Evolutionary conservation across 2,797 vertebrate species (phyloP), one percentile per base, ranked within the genome.

Genomic region (Enteromius fasciolatus): DNA sequence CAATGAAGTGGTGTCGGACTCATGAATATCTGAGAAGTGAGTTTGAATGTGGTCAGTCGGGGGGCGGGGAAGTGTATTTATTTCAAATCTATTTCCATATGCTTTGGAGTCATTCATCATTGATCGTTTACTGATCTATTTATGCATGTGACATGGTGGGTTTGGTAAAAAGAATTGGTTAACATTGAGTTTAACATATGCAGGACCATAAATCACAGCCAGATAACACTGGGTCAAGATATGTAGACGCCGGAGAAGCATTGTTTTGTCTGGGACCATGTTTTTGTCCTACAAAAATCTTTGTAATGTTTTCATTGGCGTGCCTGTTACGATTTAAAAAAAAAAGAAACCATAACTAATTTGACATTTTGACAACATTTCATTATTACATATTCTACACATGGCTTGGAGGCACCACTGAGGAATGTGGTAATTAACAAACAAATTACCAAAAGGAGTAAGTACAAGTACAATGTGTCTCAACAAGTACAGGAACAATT

Each of bases 21-120:
- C 82, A 86, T 87, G 82, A 84, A 87, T 87, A 84, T 82, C 36
- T 67, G 17, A 85, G 23, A 81, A 86, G 52, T 64, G 64, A 77
- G 59, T 61, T 50, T 86, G 72, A 83, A 77, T 78, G 67, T 80
- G 64, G 48, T 5, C 54, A 31, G 11, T 44, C 18, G 23, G 20
- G 57, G 76, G 63, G 61, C 28, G 39, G 52, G 39, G 31, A 63
- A 68, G 69, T 61, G 64, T 31, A n/a, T 84, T 78, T 76, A 46
- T 78, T 66, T 72, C 64, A 75, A 28, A 41, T 70, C 68, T 41
- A 50, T 83, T 85, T 78, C 44, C 54, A 83, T 85, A 86, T 83
- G 72, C 73, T 59, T 50, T 33, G 33, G 25, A 59, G 72, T 79
- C 72, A 77, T 84, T 82, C 59, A 76, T 82, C 64, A 81, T 11